Evolutionary conservation across 1,140 invertebrate genomes (phyloP).

Genomic region (Diorhabda elongata): DNA sequence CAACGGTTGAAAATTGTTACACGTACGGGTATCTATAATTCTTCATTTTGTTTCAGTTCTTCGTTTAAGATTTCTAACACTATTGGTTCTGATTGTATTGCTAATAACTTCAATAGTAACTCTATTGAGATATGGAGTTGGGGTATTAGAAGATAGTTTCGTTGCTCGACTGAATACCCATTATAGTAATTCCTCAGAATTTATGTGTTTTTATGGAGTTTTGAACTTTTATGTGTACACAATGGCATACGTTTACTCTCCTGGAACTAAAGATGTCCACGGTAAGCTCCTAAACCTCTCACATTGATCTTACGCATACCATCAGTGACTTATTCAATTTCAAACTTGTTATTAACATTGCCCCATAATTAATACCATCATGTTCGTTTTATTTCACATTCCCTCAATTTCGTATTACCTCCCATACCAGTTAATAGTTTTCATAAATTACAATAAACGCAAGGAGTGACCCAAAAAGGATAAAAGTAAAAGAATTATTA

Average conservation of each 20-base stretch:
- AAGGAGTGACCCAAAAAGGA: too few species aligned
- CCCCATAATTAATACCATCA: too few species aligned
- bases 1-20: too few species aligned
- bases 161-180: constrained; percentile 80
- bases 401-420: too few species aligned
- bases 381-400: too few species aligned
- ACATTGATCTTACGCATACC: too few species aligned
- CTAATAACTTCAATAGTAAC: constrained; percentile 75
- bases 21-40: not conserved
- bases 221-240: constrained; percentile 92
- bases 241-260: constrained; percentile 91
- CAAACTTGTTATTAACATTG: too few species aligned
- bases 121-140: constrained; percentile 78
- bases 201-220: constrained; percentile 93
- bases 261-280: constrained; percentile 66
- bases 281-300: constrained; percentile 56
- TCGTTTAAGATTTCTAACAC: constrained; percentile 84
- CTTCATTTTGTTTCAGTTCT: constrained; percentile 64
- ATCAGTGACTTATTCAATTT: too few species aligned
- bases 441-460: too few species aligned
- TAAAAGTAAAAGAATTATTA: too few species aligned
- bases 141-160: constrained; percentile 89
- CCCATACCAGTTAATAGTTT: too few species aligned
- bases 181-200: constrained; percentile 87
- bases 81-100: constrained; percentile 79